Evolutionary conservation across 92 coral and sea anemone species (phyloP).

Genomic region (Paragorgia papillata): DNA sequence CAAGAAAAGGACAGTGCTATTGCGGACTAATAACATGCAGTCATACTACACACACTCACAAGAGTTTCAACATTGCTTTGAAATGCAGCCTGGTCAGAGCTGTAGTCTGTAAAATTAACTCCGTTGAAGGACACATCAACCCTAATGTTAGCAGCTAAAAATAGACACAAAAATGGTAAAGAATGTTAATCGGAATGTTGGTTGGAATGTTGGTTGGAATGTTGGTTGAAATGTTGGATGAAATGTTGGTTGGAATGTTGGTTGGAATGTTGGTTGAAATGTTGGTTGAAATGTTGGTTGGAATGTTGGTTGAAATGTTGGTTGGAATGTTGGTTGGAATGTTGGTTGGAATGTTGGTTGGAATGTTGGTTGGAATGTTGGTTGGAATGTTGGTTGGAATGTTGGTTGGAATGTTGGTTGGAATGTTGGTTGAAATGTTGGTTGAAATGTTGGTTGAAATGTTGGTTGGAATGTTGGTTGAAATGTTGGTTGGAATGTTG

Average conservation of each 20-base stretch:
- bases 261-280: neutral
- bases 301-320: neutral
- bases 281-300: neutral
- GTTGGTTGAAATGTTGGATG: neutral
- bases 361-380: neutral
- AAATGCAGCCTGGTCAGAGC: neutral
- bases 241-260: no score
- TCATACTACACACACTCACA: neutral
- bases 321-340: no score
- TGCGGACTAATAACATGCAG: no score
- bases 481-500: no score
- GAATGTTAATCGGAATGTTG: neutral
- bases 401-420: no score
- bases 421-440: neutral
- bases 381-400: neutral
- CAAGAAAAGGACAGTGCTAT: neutral
- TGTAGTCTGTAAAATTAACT: neutral
- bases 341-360: neutral
- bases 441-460: no score
- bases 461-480: no score
- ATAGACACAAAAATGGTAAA: neutral
- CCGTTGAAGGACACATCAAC: slow-evolving; percentile 5
- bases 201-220: neutral
- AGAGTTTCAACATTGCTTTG: neutral
- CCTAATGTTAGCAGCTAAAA: neutral